phyloP scores from a whole-genome alignment of 1,140 invertebrate genomes.

The Melitaea cinxia region DNA sequence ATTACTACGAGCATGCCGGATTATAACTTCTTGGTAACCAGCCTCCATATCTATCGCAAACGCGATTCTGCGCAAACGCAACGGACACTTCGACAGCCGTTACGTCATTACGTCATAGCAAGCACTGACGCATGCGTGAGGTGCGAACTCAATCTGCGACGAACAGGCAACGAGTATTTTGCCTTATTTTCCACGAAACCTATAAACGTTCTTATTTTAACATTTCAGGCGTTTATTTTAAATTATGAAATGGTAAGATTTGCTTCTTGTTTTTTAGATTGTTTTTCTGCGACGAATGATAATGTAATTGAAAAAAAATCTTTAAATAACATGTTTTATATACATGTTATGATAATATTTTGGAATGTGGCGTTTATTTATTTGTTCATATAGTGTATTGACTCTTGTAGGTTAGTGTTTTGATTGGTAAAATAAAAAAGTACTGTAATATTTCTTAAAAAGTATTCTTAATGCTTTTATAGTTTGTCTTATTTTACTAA shows the following conservation, averaged over 20 bases:
- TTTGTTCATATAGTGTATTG: too few relatives aligned
- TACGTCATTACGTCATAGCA: constrained; percentile 22
- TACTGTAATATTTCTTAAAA: background rate
- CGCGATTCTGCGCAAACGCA: constrained; percentile 31
- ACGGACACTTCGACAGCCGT: constrained; percentile 22
- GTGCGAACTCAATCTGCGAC: constrained; percentile 36
- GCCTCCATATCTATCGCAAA: constrained; percentile 25
- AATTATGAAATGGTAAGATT: background rate
- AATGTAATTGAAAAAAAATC: too few relatives aligned
- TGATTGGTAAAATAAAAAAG: too few relatives aligned
- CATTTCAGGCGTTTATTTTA: background rate
- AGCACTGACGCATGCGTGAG: constrained; percentile 36
- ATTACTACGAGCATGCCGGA: background rate
- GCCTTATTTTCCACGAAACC: constrained; percentile 19
- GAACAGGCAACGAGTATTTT: constrained; percentile 38
- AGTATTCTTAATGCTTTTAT: background rate
- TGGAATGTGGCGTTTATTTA: too few relatives aligned
- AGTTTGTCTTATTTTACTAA: background rate
- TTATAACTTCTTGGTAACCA: constrained; percentile 17
- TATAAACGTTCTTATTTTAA: constrained; percentile 3
- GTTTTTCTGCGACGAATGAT: background rate
- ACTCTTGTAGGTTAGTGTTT: too few relatives aligned
- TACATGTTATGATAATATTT: too few relatives aligned
- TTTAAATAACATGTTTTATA: too few relatives aligned
- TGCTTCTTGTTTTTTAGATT: background rate